Conservation (phyloP, 2,888 invertebrate genomes). For the Crossocerus cetratus region DNA sequence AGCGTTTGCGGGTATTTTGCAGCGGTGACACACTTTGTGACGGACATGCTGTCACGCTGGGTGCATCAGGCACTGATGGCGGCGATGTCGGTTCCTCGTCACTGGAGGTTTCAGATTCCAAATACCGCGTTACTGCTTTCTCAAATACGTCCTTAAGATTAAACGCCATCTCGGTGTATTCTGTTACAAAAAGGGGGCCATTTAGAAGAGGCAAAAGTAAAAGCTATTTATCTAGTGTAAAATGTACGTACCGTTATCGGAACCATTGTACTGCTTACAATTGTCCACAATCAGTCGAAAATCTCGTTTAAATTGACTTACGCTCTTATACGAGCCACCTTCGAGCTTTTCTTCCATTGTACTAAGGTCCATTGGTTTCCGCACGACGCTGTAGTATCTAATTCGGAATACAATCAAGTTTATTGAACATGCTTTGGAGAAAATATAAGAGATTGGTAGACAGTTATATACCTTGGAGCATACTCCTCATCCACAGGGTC, state of each 20-base stretch:
- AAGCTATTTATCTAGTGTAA: not conserved
- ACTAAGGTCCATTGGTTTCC: conserved; percentile 90
- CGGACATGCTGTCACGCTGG: conserved; percentile 59
- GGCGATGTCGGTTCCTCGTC: conserved; percentile 79
- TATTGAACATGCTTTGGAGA: not conserved
- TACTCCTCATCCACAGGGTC: conserved; percentile 96
- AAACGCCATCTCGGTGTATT: conserved; percentile 93
- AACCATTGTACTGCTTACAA: conserved; percentile 94
- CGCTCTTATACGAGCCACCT: conserved; percentile 87
- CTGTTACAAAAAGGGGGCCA: conserved; percentile 76
- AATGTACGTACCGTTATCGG: conserved; percentile 87
- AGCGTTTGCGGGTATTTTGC: conserved; percentile 74
- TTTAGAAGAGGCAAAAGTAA: not conserved
- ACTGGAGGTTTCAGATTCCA: conserved; percentile 88
- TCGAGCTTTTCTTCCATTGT: conserved; percentile 93
- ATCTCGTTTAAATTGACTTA: conserved; percentile 90
- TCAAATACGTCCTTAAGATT: conserved; percentile 90
- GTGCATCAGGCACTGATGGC: conserved; percentile 49
- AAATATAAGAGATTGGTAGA: conserved; percentile 4
- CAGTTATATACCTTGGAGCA: conserved; percentile 84
- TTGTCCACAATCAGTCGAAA: conserved; percentile 95
- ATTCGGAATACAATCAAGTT: not conserved
- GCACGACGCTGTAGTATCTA: conserved; percentile 80
- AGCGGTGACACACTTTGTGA: conserved; percentile 58
- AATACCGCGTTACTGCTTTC: conserved; percentile 88